Evolutionary conservation across 2,888 invertebrate species (phyloP), one percentile per base, ranked within the genome.

Genomic region (Sylvicola fuscatus): DNA sequence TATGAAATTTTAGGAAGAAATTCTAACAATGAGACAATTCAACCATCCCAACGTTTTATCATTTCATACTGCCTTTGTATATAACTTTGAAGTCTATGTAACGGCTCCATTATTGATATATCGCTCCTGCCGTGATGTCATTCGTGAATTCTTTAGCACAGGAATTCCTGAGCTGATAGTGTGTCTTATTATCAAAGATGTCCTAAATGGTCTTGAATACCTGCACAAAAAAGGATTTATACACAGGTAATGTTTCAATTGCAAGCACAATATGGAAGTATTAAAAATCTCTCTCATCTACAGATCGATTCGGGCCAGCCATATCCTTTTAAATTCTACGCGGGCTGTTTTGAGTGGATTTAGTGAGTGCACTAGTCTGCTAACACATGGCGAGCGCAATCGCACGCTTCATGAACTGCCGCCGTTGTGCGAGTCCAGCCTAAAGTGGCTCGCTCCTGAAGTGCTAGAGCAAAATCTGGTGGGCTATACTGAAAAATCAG

Each of bases 361-460:
- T 36, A 66, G 84, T 11, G 81, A 81, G 50, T 75, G 81, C 3
- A 80, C 76, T 39, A 70, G 71, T 38, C 68, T 82, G 45, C 62
- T 82, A 43, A 62, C 68, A 41, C 71, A 77, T 46, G 87, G 86
- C 2, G 67, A 68, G 44, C 66, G 78, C 49, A 70, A 71, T 45
- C 63, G 62, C 41, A 67, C 65, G 14, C 65, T 89, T 21, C 80
- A 83, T 56, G 72, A 73, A 30, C 75, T 86, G 52, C 83, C 86
- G 1, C 64, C 70, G 0, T 78, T 79, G 49, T 56, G 59, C 11
- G 45, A 44, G 28, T 49, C 52, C 13, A 65, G 68, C 41, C 61
- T 92, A 4, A 82, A 84, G 58, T 93, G 90, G 87, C 65, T 89
- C 11, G 89, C 90, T 48, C 92, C 92, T 0, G 92, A 93, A 55